Percentiles rank a stretch among this genome's conserved stretches.
These are phyloP conservation scores for Gonocerus acuteangulatus DNA, from an alignment of 2,888 invertebrate genomes.

Conservation along the genomic window DNA sequence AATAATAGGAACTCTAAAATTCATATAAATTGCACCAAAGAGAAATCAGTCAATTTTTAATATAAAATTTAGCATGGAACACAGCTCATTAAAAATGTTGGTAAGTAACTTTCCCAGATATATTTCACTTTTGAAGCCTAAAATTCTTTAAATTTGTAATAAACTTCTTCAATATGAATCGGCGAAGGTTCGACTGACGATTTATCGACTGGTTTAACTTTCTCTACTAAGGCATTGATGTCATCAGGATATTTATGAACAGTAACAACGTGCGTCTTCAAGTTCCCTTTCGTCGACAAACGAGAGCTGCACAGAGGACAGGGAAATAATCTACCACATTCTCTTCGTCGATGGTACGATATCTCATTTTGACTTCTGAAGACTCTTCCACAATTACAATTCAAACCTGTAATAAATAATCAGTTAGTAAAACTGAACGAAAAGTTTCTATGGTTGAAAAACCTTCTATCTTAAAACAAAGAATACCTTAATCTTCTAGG, in stretches of 20 bases:
- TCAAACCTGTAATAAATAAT: conserved; percentile 9
- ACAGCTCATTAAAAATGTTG: too few relatives aligned
- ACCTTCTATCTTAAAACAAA: too few relatives aligned
- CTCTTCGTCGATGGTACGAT: conserved; percentile 28
- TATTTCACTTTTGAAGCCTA: too few relatives aligned
- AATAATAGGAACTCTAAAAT: too few relatives aligned
- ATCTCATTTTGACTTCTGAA: conserved; percentile 18
- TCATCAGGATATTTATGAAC: conserved; percentile 17
- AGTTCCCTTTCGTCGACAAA: conserved; percentile 23
- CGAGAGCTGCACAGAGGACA: conserved; percentile 25
- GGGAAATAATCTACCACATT: conserved; percentile 28
- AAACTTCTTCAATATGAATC: too few relatives aligned
- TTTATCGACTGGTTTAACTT: conserved; percentile 15
- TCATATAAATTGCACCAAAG: too few relatives aligned
- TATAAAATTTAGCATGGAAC: too few relatives aligned
- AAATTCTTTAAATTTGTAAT: too few relatives aligned
- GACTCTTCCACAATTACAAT: conserved; percentile 23
- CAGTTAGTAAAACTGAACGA: background rate
- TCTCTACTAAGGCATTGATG: conserved; percentile 12
- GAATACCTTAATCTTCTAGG: too few relatives aligned
- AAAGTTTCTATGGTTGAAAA: too few relatives aligned
- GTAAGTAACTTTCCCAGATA: too few relatives aligned
- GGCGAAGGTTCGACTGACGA: background rate
- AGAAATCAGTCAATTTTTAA: too few relatives aligned
- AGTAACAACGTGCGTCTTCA: conserved; percentile 24